Evolutionary conservation across 1,140 invertebrate genomes (phyloP).

Genomic region (Stegodyphus mimosarum): DNA sequence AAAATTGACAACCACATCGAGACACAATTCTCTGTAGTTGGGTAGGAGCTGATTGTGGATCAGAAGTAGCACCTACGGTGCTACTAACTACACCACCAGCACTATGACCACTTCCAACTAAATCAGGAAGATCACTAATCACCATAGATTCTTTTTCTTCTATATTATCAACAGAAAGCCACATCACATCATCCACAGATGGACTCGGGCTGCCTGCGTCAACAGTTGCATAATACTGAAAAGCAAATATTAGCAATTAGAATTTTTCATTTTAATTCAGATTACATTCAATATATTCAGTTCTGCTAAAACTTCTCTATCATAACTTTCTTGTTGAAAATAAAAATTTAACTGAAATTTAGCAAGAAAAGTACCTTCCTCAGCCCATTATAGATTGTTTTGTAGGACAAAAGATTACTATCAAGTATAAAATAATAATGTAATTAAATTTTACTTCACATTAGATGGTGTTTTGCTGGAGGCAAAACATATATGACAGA

Average conservation of each 20-base stretch:
- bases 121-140: conserved; percentile 80
- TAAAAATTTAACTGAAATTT: too few species aligned
- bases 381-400: too few species aligned
- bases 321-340: too few species aligned
- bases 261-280: too few species aligned
- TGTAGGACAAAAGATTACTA: too few species aligned
- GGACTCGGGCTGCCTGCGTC: conserved; percentile 77
- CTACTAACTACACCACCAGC: conserved; percentile 95
- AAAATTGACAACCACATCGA: conserved; percentile 96
- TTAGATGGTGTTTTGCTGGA: too few species aligned
- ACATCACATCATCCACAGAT: conserved; percentile 88
- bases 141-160: conserved; percentile 79
- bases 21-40: conserved; percentile 96
- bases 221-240: conserved; percentile 92
- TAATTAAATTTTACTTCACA: too few species aligned
- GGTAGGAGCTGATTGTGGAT: conserved; percentile 62
- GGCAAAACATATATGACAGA: too few species aligned
- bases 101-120: conserved; percentile 93
- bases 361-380: too few species aligned
- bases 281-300: too few species aligned
- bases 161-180: conserved; percentile 92
- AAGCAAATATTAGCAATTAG: neutral
- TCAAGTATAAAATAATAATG: too few species aligned
- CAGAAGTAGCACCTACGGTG: conserved; percentile 81
- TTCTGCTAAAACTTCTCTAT: too few species aligned